A percentile compares a stretch with the other conserved stretches of the same genome.
These are phyloP conservation scores for Aphrocallistes beatrix DNA, from an alignment of 37 sponge, comb jelly and placozoan species.

Conservation along the genomic window DNA sequence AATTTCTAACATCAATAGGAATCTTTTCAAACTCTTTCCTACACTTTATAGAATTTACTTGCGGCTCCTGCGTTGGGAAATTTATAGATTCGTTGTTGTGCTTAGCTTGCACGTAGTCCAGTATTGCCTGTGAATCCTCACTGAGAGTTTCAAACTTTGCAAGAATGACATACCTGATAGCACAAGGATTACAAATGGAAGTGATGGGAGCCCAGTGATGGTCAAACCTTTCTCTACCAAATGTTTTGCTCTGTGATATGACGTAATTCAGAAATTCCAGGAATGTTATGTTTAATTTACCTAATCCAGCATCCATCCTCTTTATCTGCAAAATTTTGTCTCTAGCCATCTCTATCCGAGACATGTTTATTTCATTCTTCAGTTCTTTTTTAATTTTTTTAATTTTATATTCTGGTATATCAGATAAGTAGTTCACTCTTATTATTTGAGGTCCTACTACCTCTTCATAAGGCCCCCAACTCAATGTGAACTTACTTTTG, in stretches of 20 bases:
- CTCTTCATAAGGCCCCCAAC: neutral
- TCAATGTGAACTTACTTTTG: neutral
- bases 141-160: neutral
- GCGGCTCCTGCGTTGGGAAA: neutral
- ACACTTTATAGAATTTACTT: neutral
- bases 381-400: neutral
- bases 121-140: neutral
- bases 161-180: neutral
- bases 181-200: neutral
- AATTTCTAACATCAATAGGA: neutral
- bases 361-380: neutral
- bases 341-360: neutral
- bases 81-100: neutral
- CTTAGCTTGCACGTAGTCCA: neutral
- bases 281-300: neutral
- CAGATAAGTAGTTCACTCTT: neutral
- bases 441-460: neutral
- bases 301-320: neutral
- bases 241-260: neutral
- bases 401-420: neutral
- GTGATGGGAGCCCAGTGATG: slow-evolving; percentile 7
- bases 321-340: neutral
- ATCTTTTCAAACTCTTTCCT: neutral
- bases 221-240: neutral
- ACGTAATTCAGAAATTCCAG: slow-evolving; percentile 2